Evolutionary conservation across 1,140 invertebrate species (phyloP).

Genomic region (Bombus affinis): DNA sequence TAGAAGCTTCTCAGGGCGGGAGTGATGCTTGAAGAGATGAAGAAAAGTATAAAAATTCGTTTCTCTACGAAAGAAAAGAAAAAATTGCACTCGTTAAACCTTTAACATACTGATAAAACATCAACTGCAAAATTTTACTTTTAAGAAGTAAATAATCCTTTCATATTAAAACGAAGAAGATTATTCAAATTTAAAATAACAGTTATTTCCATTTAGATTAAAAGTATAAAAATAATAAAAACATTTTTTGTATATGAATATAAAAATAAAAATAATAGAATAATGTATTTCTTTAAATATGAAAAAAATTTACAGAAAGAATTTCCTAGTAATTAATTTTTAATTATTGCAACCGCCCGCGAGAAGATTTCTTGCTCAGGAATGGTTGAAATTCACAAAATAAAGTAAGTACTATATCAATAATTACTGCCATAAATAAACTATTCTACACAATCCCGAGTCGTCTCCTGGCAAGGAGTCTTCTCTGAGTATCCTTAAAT

Average conservation of each 20-base stretch:
- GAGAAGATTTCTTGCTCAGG: background rate
- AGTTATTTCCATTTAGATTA: background rate
- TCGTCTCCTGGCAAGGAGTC: conserved; percentile 5
- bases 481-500: background rate
- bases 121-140: background rate
- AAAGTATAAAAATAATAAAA: background rate
- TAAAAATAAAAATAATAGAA: background rate
- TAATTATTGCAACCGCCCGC: background rate
- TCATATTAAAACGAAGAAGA: background rate
- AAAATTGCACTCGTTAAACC: background rate
- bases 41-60: background rate
- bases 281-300: background rate
- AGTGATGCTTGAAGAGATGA: background rate
- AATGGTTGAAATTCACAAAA: background rate
- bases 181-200: background rate
- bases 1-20: conserved; percentile 5
- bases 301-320: background rate
- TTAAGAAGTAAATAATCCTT: conserved; percentile 1
- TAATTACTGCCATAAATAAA: conserved; percentile 23
- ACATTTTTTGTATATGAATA: background rate
- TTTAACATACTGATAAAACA: background rate
- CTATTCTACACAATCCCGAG: background rate
- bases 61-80: background rate
- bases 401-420: conserved; percentile 22
- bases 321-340: background rate